Conservation (phyloP, 2,113 vertebrate genomes). For the Rousettus leschenaultii region DNA sequence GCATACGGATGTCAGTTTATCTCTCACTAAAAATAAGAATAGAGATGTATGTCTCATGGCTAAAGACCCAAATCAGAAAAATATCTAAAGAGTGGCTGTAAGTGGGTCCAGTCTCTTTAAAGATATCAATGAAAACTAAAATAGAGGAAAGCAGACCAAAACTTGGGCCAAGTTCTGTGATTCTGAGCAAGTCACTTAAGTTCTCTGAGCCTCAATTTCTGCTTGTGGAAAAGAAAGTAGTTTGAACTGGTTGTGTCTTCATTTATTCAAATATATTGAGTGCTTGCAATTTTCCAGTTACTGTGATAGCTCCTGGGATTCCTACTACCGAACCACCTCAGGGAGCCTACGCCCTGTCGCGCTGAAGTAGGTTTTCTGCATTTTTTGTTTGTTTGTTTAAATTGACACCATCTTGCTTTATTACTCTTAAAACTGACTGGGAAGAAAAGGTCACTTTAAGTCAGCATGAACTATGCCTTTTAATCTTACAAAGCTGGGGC, state of each 20-base stretch:
- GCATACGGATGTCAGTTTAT: conserved; percentile 41
- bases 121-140: not conserved
- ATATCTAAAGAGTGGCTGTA: not conserved
- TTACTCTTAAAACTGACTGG: not conserved
- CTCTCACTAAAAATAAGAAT: conserved; percentile 54
- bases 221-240: not conserved
- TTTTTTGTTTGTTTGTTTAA: not conserved
- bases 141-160: not conserved
- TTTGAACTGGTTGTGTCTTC: not conserved
- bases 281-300: not conserved
- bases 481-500: not conserved
- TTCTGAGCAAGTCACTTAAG: not conserved
- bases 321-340: not conserved
- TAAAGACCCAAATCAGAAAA: conserved; percentile 42
- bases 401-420: not conserved
- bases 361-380: not conserved
- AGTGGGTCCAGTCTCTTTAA: not conserved
- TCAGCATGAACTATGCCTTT: not conserved
- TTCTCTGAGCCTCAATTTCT: not conserved
- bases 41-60: conserved; percentile 40
- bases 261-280: not conserved
- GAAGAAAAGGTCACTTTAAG: not conserved
- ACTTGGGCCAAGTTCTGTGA: not conserved
- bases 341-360: not conserved
- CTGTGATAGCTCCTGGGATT: not conserved